Evolutionary conservation across 2,888 invertebrate genomes (phyloP), one percentile per base, ranked within the genome.

Genomic region (Lochmaea crataegi): DNA sequence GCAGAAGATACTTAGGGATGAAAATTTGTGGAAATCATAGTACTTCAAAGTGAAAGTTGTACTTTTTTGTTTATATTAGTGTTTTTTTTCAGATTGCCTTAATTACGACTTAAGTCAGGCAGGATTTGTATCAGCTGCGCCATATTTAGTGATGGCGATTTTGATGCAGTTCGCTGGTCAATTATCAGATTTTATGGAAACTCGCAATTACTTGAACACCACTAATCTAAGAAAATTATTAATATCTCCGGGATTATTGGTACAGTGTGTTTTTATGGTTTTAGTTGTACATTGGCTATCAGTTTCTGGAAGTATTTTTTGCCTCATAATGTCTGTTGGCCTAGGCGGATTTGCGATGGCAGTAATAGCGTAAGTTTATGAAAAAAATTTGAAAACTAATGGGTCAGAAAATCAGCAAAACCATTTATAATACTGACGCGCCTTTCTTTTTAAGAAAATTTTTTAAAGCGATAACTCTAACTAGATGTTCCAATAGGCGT

Each of bases 61-160:
- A 22, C 2, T 11, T 63, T 38, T 6, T 45, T 9, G 11, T 56
- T 53, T 45, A n/a, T 3, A 18, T 56, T 51, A 32, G 0, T 32
- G 32, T 7, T 32, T 32, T 32, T 7, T 75, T 88, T 18, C 85
- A 94, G 94, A 94, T 80, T 91, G 92, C 0, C 89, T 93, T 76
- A 88, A 91, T 77, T 94, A 92, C 84, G 89, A 94, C 82, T 88
- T 94, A 65, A 91, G 92, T 10, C 91, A 94, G 84, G 93, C 95
- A 6, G 97, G 97, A 7, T 92, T 94, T 83, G 85, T 96, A 65
- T 93, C 96, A 0, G 96, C 96, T 0, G 87, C 96, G 56, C 97
- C 97, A 0, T 97, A 97, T 85, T 86, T 97, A 26, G 93, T 93
- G 0, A 96, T 97, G 96, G 94, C 94, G 0, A 88, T 95, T 48